Evolutionary conservation across 2,888 invertebrate species (phyloP).

Genomic region (Trichacis sp.): DNA sequence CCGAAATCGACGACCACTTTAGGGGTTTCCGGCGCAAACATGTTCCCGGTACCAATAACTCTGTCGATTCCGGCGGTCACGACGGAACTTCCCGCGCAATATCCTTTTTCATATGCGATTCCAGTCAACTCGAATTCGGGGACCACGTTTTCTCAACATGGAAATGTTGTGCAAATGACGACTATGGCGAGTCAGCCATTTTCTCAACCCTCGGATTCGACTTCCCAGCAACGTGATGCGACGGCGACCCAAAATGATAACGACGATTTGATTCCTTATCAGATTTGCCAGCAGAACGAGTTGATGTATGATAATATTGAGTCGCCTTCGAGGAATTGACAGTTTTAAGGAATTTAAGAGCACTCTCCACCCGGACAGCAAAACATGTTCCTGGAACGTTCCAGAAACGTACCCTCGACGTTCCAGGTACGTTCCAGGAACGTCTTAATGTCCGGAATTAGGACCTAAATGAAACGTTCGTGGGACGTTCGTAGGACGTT

Average conservation of each 20-base stretch:
- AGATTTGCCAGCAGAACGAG: slow-evolving; percentile 58
- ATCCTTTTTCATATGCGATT: slow-evolving; percentile 53
- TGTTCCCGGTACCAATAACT: slow-evolving; percentile 57
- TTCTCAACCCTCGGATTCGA: slow-evolving; percentile 44
- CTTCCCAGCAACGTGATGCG: slow-evolving; percentile 45
- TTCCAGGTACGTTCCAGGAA: too few relatives aligned
- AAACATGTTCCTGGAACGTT: too few relatives aligned
- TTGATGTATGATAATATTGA: slow-evolving; percentile 58
- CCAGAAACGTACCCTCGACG: too few relatives aligned
- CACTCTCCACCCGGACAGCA: too few relatives aligned
- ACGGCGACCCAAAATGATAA: slow-evolving; percentile 47
- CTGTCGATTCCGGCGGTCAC: slow-evolving; percentile 60
- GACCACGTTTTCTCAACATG: slow-evolving; percentile 41
- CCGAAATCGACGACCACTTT: slow-evolving; percentile 20
- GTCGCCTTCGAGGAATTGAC: slow-evolving; percentile 48
- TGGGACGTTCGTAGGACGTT: too few relatives aligned
- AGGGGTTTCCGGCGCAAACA: slow-evolving; percentile 53
- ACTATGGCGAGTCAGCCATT: slow-evolving; percentile 57
- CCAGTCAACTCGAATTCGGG: slow-evolving; percentile 42
- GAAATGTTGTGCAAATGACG: slow-evolving; percentile 56
- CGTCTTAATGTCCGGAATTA: too few relatives aligned
- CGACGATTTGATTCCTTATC: slow-evolving; percentile 56
- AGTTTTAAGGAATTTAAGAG: too few relatives aligned
- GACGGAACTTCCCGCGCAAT: slow-evolving; percentile 46
- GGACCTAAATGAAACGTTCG: too few relatives aligned